Evolutionary conservation across 2,113 vertebrate genomes (phyloP).

Genomic region (Planiliza haematocheilus): DNA sequence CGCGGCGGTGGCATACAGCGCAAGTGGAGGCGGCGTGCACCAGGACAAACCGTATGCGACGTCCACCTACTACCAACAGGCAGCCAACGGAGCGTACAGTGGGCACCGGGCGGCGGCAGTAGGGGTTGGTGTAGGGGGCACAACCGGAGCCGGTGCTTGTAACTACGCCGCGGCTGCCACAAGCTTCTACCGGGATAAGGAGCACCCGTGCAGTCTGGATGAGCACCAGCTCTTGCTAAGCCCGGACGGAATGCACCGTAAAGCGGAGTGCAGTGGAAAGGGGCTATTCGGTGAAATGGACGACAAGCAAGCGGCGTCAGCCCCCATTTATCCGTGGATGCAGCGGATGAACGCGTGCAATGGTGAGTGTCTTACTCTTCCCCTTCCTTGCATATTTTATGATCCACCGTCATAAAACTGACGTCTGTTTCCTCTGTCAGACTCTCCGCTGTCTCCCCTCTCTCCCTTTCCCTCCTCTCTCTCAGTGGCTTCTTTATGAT

Average conservation of each 20-base stretch:
- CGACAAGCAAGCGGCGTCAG: constrained; percentile 87
- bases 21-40: constrained; percentile 57
- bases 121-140: constrained; percentile 71
- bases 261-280: constrained; percentile 91
- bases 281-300: constrained; percentile 91
- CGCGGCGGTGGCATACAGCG: constrained; percentile 87
- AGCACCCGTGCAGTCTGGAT: constrained; percentile 84
- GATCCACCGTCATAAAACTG: constrained; percentile 69
- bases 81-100: constrained; percentile 86
- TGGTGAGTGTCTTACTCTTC: constrained; percentile 86
- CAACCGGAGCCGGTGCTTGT: constrained; percentile 83
- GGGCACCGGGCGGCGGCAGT: constrained; percentile 77
- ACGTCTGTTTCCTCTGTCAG: constrained; percentile 68
- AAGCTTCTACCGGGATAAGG: constrained; percentile 94
- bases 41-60: constrained; percentile 75
- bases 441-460: constrained; percentile 13
- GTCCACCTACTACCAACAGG: constrained; percentile 92
- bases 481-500: constrained; percentile 58
- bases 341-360: constrained; percentile 96
- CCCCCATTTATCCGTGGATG: constrained; percentile 94
- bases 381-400: constrained; percentile 61
- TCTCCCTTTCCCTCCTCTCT: constrained; percentile 35
- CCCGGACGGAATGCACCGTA: constrained; percentile 87
- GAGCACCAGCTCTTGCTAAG: constrained; percentile 86
- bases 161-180: constrained; percentile 87